Evolutionary conservation across 2,797 vertebrate species (phyloP), one percentile per base, ranked within the genome.

Genomic region (Coccyzus lansbergi): DNA sequence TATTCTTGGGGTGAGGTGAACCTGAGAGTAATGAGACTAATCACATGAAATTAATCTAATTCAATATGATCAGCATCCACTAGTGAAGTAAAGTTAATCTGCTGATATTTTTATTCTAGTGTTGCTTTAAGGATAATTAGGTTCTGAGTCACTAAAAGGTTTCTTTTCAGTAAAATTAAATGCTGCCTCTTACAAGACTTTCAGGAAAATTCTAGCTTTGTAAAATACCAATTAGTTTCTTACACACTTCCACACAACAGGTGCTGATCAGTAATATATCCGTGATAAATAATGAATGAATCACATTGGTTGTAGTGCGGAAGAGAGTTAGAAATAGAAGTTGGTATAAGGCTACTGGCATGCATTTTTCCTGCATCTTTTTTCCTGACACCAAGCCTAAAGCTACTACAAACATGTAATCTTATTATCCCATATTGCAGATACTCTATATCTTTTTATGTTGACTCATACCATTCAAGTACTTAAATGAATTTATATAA

Each of bases 401-500:
- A 60, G 21, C 71, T 56, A 49, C 19, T 71, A 18, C n/a, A 56
- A 81, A 49, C 24, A 6, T 34, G 24, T 12, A 38, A 79, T 38
- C 48, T 34, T 65, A 19, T 46, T 60, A 10, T 56, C 29, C 6
- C 10, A 34, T 78, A 65, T 12, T 86, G 31, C 22, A 76, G 65
- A 52, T 28, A 49, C 29, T 77, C 69, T 38, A 6, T 58, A 56
- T 46, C 11, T 49, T 90, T 87, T 71, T 29, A 74, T 68, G 40
- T 40, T 65, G 26, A 94, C 49, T 88, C 55, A 64, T 72, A 74
- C 5, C 34, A 72, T 82, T 70, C 74, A 96, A 93, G 38, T 72
- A 88, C 86, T 88, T 78, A 93, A 80, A 87, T 53, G 58, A 40
- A 59, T 70, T 79, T 93, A 79, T 86, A 74, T 38, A 67, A 91